phyloP scores from a whole-genome alignment of 1,140 invertebrate species.

The Mercenaria mercenaria region DNA sequence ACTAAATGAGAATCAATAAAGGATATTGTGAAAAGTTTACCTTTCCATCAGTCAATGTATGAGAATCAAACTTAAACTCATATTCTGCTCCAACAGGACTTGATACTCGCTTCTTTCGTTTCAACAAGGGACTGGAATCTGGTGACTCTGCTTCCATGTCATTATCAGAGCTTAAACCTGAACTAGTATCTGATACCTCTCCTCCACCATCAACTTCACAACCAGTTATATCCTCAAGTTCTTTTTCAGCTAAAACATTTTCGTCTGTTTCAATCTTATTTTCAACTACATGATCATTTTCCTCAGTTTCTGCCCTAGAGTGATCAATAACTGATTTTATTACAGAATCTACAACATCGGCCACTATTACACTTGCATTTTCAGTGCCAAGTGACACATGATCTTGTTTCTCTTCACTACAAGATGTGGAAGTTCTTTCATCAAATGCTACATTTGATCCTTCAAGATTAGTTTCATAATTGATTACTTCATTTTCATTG shows the following conservation, averaged over 20 bases:
- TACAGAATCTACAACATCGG: neutral
- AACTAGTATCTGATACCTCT: neutral
- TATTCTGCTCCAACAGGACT: constrained; percentile 65
- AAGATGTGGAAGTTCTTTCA: too few species aligned
- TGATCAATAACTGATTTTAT: neutral
- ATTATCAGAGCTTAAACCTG: neutral
- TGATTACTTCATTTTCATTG: too few species aligned
- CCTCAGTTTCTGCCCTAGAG: neutral
- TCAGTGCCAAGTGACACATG: too few species aligned
- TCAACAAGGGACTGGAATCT: neutral
- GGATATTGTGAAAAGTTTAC: too few species aligned
- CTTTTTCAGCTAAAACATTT: neutral
- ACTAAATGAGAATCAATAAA: too few species aligned
- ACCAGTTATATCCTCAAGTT: neutral
- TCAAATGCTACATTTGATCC: too few species aligned
- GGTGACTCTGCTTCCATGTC: neutral
- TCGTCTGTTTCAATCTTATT: too few species aligned
- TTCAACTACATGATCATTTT: neutral
- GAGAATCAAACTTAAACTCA: constrained; percentile 73
- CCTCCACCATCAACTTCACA: too few species aligned
- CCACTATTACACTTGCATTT: neutral
- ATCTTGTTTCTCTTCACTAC: too few species aligned
- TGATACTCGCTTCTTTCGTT: neutral
- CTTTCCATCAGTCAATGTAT: constrained; percentile 81
- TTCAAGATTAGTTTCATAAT: too few species aligned